Percentiles rank a stretch among this genome's conserved stretches.
phyloP scores from a whole-genome alignment of 2,888 invertebrate species.

The Ectropis crepuscularia region DNA sequence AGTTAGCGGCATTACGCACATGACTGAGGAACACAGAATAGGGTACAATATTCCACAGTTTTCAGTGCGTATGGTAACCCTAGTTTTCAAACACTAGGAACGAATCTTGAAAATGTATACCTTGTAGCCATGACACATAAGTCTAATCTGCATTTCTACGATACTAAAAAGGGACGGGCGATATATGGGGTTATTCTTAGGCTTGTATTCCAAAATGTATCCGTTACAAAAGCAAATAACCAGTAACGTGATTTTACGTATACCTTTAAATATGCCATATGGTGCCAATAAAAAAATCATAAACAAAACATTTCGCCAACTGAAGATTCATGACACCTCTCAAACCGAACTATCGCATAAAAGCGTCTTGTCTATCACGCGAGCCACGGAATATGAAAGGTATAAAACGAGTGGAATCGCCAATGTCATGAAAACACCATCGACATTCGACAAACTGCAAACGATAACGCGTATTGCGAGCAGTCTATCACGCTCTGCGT shows the following conservation, averaged over 20 bases:
- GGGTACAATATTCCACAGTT: too few relatives aligned
- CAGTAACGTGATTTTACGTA: background rate
- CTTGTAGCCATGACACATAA: too few relatives aligned
- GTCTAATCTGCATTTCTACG: too few relatives aligned
- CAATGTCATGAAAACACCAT: slow-evolving; percentile 39
- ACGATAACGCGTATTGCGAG: slow-evolving; percentile 53
- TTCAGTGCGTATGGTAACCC: too few relatives aligned
- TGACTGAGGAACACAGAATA: too few relatives aligned
- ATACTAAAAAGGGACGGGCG: too few relatives aligned
- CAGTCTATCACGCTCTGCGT: slow-evolving; percentile 64
- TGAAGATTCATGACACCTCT: slow-evolving; percentile 39
- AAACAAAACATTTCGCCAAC: slow-evolving; percentile 41
- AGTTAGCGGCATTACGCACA: too few relatives aligned
- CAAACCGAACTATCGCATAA: slow-evolving; percentile 35
- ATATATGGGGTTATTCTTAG: too few relatives aligned
- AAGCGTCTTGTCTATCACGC: slow-evolving; percentile 25
- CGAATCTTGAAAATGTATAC: too few relatives aligned
- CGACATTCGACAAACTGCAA: slow-evolving; percentile 31
- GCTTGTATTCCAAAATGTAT: too few relatives aligned
- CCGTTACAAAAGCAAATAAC: too few relatives aligned
- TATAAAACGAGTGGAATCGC: slow-evolving; percentile 35
- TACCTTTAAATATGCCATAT: slow-evolving; percentile 26
- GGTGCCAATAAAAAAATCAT: slow-evolving; percentile 39
- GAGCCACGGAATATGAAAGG: slow-evolving; percentile 25
- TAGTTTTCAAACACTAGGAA: too few relatives aligned